phyloP scores from a whole-genome alignment of 2,113 vertebrate species.

The Elgaria multicarinata region DNA sequence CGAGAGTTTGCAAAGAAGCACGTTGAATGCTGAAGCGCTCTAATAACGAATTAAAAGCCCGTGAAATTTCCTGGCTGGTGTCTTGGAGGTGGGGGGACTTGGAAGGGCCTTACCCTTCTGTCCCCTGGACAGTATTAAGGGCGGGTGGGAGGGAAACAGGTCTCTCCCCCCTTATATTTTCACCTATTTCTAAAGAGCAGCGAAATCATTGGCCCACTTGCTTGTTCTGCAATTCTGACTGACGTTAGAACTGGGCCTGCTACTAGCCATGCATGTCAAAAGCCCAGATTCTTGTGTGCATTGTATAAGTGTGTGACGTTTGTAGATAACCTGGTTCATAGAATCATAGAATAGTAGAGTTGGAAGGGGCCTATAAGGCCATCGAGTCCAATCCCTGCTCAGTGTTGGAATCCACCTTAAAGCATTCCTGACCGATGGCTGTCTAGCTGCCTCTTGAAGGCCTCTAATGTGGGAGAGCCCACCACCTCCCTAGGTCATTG shows the following conservation, averaged over 20 bases:
- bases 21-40: background rate
- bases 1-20: background rate
- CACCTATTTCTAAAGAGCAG: background rate
- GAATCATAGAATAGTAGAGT: too few species aligned
- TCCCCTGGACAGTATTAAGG: background rate
- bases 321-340: too few species aligned
- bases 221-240: background rate
- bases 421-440: too few species aligned
- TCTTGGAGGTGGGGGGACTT: too few species aligned
- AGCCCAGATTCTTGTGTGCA: background rate
- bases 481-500: too few species aligned
- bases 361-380: too few species aligned
- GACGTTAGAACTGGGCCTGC: background rate
- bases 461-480: too few species aligned
- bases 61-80: background rate
- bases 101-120: background rate
- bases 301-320: background rate
- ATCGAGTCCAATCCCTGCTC: too few species aligned
- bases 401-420: too few species aligned
- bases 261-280: background rate
- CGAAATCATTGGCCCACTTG: background rate
- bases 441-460: too few species aligned
- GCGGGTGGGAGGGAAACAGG: background rate
- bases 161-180: background rate
- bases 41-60: background rate